phyloP scores from a whole-genome alignment of 2,113 vertebrate species.

The Guaruba guarouba region DNA sequence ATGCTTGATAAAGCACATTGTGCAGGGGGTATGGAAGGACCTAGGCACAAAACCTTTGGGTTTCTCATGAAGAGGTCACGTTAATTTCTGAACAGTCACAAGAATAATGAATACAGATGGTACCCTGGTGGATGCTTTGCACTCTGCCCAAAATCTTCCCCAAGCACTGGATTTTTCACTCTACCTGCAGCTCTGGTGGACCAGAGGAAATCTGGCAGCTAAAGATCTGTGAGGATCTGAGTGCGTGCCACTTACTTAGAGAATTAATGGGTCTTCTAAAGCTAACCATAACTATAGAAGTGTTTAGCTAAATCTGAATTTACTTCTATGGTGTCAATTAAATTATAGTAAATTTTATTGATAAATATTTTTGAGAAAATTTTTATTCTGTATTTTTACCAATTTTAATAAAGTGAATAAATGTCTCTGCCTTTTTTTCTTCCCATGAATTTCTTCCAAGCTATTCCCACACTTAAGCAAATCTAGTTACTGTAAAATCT shows the following conservation, averaged over 20 bases:
- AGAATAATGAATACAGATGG: rapidly evolving
- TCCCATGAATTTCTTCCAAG: background rate
- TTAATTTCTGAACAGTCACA: background rate
- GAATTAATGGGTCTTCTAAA: background rate
- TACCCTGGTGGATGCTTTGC: background rate
- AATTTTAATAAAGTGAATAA: background rate
- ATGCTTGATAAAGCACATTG: background rate
- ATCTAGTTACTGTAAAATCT: background rate
- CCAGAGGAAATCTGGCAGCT: background rate
- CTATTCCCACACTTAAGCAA: background rate
- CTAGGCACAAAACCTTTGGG: background rate
- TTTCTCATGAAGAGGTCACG: background rate
- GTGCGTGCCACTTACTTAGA: background rate
- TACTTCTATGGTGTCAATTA: background rate
- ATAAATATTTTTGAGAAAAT: background rate
- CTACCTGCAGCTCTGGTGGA: background rate
- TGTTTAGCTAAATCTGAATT: background rate
- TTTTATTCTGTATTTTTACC: slow-evolving; percentile 35
- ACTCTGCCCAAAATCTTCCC: background rate
- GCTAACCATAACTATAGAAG: background rate
- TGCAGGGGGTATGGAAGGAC: background rate
- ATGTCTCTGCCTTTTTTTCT: background rate
- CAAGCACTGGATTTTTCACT: background rate
- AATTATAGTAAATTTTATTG: background rate
- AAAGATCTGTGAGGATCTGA: background rate